Percentiles rank a stretch among this genome's conserved stretches.
Conservation (phyloP, 2,113 vertebrate genomes). For the Aegypius monachus region DNA sequence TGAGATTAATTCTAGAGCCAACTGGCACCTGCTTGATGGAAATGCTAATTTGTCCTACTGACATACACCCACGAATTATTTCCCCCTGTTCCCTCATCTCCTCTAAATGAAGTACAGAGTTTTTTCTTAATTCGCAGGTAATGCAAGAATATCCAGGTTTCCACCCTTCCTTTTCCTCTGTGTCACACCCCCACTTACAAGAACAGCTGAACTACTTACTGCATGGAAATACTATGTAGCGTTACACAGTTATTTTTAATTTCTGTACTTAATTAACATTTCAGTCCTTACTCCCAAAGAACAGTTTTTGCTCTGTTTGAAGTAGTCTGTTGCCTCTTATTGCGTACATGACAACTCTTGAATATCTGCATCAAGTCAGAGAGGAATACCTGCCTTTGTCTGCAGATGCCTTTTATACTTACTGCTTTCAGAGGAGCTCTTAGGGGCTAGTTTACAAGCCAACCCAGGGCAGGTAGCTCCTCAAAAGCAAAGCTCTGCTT, state of each 20-base stretch:
- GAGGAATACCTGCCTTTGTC: not conserved
- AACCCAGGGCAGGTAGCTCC: not conserved
- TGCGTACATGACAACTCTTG: not conserved
- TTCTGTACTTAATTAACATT: not conserved
- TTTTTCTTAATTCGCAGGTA: conserved; percentile 34
- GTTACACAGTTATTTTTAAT: not conserved
- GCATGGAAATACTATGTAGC: not conserved
- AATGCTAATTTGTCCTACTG: conserved; percentile 34
- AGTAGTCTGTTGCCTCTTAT: not conserved
- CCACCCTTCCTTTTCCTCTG: conserved; percentile 23
- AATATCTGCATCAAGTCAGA: not conserved
- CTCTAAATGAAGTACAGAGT: not conserved
- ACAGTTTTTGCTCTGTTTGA: not conserved
- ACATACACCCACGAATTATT: conserved; percentile 11
- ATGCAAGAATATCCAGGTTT: not conserved
- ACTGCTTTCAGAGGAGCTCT: not conserved
- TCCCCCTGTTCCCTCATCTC: not conserved
- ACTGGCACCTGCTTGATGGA: conserved; percentile 18
- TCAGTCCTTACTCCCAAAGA: not conserved
- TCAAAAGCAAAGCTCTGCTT: not conserved
- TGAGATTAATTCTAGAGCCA: not conserved
- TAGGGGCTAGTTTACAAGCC: not conserved
- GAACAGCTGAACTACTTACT: not conserved
- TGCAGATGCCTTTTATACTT: not conserved
- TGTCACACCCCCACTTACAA: not conserved